Base-by-base conservation (phyloP, 2,888 invertebrate species). In the Drosophila vallismaia region DNA sequence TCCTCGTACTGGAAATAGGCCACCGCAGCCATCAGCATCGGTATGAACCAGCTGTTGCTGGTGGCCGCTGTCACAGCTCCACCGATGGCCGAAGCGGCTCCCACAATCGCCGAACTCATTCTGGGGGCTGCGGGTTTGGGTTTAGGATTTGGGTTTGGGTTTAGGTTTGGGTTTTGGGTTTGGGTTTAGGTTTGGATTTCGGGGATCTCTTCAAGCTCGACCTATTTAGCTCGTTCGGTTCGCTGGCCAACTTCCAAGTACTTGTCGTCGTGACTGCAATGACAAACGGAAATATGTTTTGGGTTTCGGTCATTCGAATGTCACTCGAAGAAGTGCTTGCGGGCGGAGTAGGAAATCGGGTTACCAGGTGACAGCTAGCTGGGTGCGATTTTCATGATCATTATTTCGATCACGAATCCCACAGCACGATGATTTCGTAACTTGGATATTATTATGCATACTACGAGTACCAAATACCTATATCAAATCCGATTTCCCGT, bases 1-100 rank as follows among this genome's bases (percentile, higher is more conserved):
- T 97, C 97, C 86, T 97, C 97, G 90, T 95, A 96, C 89, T 97
- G 96, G 91, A 96, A 97, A 91, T 96, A 97, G 6, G 97, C 96
- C 76, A 97, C 94, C 7, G 96, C 95, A 0, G 97, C 96, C 59
- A 96, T 95, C 72, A 97, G 91, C 92, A 96, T 95, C 0, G 97
- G 97, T 45, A 97, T 93, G 90, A 97, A 96, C 94, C 96, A 96
- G 8, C 95, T 95, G 57, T 95, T 93, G 77, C 94, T 94, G 42
- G 95, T 94, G 40, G 94, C 92, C 12, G 93, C 94, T 51, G 94
- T 94, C 38, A 95, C 95, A 12, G 95, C 93, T 51, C 94, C 95
- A 0, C 95, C 94, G 73, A 95, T 92, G 42, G 95, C 94, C 79
- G 94, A 94, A 2, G 94, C 94, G 62, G 93, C 94, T 69, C 93